Percentiles rank a stretch among this genome's conserved stretches.
phyloP scores from a whole-genome alignment of 2,797 vertebrate genomes.

The Kryptopterus vitreolus region DNA sequence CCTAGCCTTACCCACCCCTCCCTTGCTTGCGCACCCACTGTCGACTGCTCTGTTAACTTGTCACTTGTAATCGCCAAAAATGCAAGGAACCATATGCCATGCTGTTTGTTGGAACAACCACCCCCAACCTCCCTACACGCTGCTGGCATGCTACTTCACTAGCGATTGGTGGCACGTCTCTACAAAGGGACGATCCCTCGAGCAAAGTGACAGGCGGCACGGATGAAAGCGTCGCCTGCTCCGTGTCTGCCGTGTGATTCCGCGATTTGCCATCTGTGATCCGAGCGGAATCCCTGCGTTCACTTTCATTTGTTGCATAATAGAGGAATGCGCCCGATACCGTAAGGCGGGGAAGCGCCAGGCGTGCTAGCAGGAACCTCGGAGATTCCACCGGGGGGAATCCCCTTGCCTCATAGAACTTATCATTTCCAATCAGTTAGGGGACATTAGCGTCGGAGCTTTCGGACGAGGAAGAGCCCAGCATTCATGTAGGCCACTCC shows the following conservation, averaged over 20 bases:
- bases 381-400: constrained; percentile 18
- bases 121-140: constrained; percentile 50
- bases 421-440: constrained; percentile 28
- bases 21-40: constrained; percentile 56
- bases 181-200: constrained; percentile 65
- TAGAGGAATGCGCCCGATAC: constrained; percentile 58
- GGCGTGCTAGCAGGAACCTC: constrained; percentile 58
- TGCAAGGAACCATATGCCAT: constrained; percentile 84
- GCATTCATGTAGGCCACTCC: neutral
- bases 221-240: constrained; percentile 68
- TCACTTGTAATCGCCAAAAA: constrained; percentile 85
- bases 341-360: constrained; percentile 55
- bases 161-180: constrained; percentile 43
- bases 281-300: constrained; percentile 62
- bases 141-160: constrained; percentile 51
- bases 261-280: constrained; percentile 64
- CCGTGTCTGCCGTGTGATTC: constrained; percentile 54
- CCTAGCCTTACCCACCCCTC: constrained; percentile 62
- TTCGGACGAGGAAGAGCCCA: no score
- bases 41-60: constrained; percentile 79
- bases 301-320: constrained; percentile 60
- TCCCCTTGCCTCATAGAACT: neutral
- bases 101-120: constrained; percentile 73
- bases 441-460: constrained; percentile 6
- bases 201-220: constrained; percentile 64